These are phyloP conservation scores for Enteromius paludinosus DNA, from an alignment of 2,797 vertebrate species.

Conservation along the genomic window DNA sequence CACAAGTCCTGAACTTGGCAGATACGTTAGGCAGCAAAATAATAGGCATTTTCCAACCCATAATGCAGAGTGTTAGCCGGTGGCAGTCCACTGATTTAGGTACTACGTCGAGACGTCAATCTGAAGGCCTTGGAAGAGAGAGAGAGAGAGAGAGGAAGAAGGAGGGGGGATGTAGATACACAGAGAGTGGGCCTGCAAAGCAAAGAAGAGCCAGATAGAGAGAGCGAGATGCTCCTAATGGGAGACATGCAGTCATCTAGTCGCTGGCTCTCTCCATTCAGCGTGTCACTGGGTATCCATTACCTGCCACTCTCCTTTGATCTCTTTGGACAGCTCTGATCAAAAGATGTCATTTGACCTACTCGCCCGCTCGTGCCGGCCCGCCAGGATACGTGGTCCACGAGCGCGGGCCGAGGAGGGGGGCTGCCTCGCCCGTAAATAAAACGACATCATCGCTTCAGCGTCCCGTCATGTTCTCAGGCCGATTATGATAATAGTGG, in stretches of 20 bases:
- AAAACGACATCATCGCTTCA: conserved; percentile 99
- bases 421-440: conserved; percentile 93
- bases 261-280: conserved; percentile 79
- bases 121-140: conserved; percentile 74
- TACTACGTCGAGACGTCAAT: conserved; percentile 84
- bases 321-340: conserved; percentile 99
- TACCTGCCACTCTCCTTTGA: conserved; percentile 99
- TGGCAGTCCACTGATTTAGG: conserved; percentile 88
- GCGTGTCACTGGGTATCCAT: conserved; percentile 95
- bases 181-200: conserved; percentile 65
- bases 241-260: conserved; percentile 87
- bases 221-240: conserved; percentile 87
- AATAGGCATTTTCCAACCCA: conserved; percentile 89
- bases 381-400: conserved; percentile 35
- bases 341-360: conserved; percentile 99
- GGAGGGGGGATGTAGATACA: conserved; percentile 74
- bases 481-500: conserved; percentile 99
- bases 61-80: conserved; percentile 87
- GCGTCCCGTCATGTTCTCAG: conserved; percentile 97
- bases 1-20: conserved; percentile 61
- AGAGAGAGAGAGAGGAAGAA: conserved; percentile 49
- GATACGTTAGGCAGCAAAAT: conserved; percentile 70
- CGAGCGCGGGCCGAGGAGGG: conserved; percentile 65
- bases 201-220: conserved; percentile 70
- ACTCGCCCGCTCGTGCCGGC: conserved; percentile 72